Evolutionary conservation across 2,797 vertebrate genomes (phyloP).

Genomic region (Megaceryle alcyon): DNA sequence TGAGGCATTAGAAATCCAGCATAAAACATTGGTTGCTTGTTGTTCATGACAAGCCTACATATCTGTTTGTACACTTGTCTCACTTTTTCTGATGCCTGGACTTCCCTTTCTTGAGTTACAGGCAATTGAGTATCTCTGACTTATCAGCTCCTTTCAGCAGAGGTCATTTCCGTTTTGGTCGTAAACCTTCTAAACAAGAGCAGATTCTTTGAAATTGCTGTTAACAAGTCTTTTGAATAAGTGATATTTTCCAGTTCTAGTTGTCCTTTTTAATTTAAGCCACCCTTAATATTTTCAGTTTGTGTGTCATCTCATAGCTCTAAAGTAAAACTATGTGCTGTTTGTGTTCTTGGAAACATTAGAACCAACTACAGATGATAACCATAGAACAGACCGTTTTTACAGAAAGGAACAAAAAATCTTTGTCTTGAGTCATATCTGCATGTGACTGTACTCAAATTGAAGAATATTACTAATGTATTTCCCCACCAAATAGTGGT

Average conservation of each 20-base stretch:
- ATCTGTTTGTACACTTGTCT: background rate
- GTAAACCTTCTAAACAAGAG: background rate
- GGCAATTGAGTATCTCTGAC: background rate
- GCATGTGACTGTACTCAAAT: background rate
- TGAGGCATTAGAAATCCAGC: background rate
- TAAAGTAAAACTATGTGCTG: background rate
- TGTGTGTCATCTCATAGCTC: background rate
- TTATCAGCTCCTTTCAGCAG: background rate
- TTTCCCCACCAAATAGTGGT: background rate
- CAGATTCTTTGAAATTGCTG: background rate
- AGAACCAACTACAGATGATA: background rate
- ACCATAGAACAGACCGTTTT: background rate
- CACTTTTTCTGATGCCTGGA: background rate
- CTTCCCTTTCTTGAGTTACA: slow-evolving; percentile 1
- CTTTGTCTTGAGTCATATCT: background rate
- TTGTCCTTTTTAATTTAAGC: background rate
- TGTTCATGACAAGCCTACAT: background rate
- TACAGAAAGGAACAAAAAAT: background rate
- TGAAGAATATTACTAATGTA: rapidly evolving
- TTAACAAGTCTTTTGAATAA: background rate
- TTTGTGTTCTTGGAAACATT: background rate
- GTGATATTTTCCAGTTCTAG: background rate
- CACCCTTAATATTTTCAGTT: background rate
- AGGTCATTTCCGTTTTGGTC: background rate
- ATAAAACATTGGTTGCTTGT: background rate